Percentiles rank a stretch among this genome's conserved stretches.
These are phyloP conservation scores for Myotis daubentonii DNA, from an alignment of 2,797 vertebrate species.

Conservation along the genomic window DNA sequence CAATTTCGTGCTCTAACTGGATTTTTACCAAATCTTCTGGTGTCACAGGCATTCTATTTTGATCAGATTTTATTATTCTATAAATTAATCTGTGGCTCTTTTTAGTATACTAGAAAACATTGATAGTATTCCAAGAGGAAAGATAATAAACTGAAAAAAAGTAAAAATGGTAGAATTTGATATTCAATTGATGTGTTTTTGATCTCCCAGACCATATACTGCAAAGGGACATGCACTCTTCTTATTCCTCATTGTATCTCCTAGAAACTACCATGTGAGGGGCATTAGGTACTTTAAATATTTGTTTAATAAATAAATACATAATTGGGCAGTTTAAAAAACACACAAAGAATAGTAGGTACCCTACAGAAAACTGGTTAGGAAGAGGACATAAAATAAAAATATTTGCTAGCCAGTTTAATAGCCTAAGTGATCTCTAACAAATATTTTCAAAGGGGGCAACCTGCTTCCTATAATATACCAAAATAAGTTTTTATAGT, in stretches of 20 bases:
- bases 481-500: not conserved
- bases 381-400: not conserved
- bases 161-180: not conserved
- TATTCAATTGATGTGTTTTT: not conserved
- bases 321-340: not conserved
- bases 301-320: not conserved
- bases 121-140: not conserved
- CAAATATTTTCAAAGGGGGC: not conserved
- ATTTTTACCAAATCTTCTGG: conserved; percentile 3
- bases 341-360: not conserved
- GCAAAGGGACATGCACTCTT: not conserved
- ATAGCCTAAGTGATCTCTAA: not conserved
- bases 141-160: not conserved
- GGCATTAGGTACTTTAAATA: not conserved
- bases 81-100: not conserved
- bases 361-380: not conserved
- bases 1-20: not conserved
- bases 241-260: not conserved
- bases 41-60: not conserved
- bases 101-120: not conserved
- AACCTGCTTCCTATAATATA: not conserved
- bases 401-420: not conserved
- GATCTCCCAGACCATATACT: not conserved
- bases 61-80: not conserved
- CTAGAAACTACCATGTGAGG: not conserved